Conservation (phyloP, 2,113 vertebrate genomes). For the Hucho hucho region DNA sequence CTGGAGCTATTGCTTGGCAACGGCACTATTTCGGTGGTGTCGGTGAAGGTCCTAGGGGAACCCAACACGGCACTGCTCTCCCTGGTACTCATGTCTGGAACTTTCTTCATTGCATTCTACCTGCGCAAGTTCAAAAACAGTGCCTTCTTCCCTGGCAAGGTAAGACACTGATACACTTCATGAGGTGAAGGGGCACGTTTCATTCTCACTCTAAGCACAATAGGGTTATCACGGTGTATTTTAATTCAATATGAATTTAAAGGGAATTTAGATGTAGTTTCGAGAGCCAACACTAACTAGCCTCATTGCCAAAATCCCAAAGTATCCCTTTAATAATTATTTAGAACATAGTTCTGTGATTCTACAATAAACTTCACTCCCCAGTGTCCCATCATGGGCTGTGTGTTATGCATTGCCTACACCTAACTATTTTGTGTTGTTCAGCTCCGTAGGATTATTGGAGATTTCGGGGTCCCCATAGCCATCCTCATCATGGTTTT, state of each 20-base stretch:
- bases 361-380: too few relatives aligned
- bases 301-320: too few relatives aligned
- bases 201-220: too few relatives aligned
- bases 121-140: constrained; percentile 93
- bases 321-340: too few relatives aligned
- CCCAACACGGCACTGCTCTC: constrained; percentile 89
- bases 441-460: constrained; percentile 91
- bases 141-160: constrained; percentile 93
- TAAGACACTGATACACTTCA: constrained; percentile 45
- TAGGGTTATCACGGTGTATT: too few relatives aligned
- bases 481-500: constrained; percentile 97
- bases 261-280: too few relatives aligned
- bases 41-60: constrained; percentile 29
- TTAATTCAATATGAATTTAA: too few relatives aligned
- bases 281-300: too few relatives aligned
- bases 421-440: constrained; percentile 21
- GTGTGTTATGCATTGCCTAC: constrained; percentile 73
- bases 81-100: constrained; percentile 86
- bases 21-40: accelerated
- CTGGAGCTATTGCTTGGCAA: constrained; percentile 27
- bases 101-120: constrained; percentile 90
- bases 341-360: too few relatives aligned
- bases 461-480: constrained; percentile 95
- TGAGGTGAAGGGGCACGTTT: too few relatives aligned
- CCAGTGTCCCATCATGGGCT: not conserved